These are phyloP conservation scores for Acholoe squamosa DNA, from an alignment of 2,888 invertebrate species.

Conservation along the genomic window DNA sequence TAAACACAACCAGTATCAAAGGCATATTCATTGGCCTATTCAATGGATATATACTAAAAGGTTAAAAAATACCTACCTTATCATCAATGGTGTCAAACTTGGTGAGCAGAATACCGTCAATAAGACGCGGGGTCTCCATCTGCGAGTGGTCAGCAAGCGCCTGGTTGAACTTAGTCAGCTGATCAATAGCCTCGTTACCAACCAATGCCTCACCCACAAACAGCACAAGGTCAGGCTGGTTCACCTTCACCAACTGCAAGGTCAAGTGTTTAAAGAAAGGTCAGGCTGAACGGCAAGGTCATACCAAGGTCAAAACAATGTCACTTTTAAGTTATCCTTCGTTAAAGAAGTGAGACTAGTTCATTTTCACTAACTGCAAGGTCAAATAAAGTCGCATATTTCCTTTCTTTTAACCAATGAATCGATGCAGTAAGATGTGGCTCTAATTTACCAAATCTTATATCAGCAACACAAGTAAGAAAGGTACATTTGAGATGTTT, in stretches of 20 bases:
- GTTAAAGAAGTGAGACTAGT: no score
- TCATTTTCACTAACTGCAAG: no score
- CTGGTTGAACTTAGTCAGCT: slow-evolving; percentile 99
- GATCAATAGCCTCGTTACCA: slow-evolving; percentile 99
- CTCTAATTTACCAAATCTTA: no score
- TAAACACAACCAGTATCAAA: no score
- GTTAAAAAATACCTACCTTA: slow-evolving; percentile 89
- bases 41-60: no score
- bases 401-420: no score
- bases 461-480: no score
- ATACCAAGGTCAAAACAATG: slow-evolving; percentile 25
- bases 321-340: no score
- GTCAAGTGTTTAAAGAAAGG: not conserved
- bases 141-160: slow-evolving; percentile 95
- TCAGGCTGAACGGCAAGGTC: not conserved
- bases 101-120: slow-evolving; percentile 99
- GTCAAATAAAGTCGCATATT: no score
- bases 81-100: slow-evolving; percentile 99
- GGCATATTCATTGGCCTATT: no score
- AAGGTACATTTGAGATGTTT: no score
- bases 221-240: slow-evolving; percentile 98
- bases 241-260: slow-evolving; percentile 93
- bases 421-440: no score
- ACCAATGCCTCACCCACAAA: slow-evolving; percentile 99
- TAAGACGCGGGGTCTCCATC: slow-evolving; percentile 87